Conservation (phyloP, 2,888 invertebrate genomes). For the Chrysomela aeneicollis region DNA sequence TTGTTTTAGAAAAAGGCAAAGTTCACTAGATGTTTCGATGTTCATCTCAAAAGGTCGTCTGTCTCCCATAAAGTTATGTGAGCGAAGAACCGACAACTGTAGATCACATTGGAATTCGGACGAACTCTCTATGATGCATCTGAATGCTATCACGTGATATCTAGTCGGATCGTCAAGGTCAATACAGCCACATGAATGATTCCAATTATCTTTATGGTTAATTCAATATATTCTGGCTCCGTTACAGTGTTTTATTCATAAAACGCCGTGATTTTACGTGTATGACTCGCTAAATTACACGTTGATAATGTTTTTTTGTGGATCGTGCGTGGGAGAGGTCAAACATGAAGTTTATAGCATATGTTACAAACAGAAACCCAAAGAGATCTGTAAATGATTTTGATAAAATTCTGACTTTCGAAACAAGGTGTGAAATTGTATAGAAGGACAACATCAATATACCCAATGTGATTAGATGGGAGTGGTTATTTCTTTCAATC, state of each 20-base stretch:
- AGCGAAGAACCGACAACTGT: neutral
- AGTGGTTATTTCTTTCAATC: too few relatives aligned
- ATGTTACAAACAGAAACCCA: too few relatives aligned
- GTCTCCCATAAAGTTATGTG: neutral
- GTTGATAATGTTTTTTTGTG: too few relatives aligned
- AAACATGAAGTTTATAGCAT: too few relatives aligned
- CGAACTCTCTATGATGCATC: neutral
- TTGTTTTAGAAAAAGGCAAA: too few relatives aligned
- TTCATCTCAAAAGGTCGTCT: neutral
- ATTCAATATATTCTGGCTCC: neutral
- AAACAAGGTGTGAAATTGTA: too few relatives aligned
- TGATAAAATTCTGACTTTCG: too few relatives aligned
- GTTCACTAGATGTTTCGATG: neutral
- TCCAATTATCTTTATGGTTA: neutral
- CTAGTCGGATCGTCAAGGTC: neutral
- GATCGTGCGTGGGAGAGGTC: too few relatives aligned
- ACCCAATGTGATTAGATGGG: too few relatives aligned
- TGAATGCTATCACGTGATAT: neutral
- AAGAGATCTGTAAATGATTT: too few relatives aligned
- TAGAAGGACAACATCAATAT: too few relatives aligned
- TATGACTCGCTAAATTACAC: too few relatives aligned
- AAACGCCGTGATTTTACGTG: neutral
- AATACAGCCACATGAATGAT: neutral
- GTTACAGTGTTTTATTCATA: neutral
- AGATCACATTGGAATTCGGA: constrained; percentile 5